These are phyloP conservation scores for Callospermophilus lateralis DNA, from an alignment of 2,113 vertebrate genomes.

Conservation along the genomic window DNA sequence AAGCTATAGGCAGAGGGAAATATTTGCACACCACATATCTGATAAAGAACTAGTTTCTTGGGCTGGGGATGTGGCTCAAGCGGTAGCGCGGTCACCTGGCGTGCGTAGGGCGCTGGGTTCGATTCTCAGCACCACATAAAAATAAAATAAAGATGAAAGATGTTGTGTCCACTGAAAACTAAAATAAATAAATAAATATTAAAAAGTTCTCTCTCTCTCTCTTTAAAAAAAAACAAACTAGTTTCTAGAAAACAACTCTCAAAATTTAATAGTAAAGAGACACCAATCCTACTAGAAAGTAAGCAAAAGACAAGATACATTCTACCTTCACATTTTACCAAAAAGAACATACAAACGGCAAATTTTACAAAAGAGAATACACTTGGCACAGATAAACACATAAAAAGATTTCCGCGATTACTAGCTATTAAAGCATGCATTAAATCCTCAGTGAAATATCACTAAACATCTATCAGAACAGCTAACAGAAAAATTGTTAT, in stretches of 20 bases:
- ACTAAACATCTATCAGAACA: background rate
- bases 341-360: background rate
- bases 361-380: background rate
- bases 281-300: background rate
- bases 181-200: no score
- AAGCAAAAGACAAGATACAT: conserved; percentile 2
- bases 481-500: background rate
- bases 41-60: conserved; percentile 8
- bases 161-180: no score
- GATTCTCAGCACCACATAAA: no score
- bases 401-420: conserved; percentile 16
- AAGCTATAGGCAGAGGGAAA: background rate
- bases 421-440: background rate
- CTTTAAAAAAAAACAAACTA: background rate
- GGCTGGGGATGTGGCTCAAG: no score
- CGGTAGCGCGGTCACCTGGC: no score
- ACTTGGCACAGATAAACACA: background rate
- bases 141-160: no score
- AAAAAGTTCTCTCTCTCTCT: no score
- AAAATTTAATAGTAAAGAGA: conserved; percentile 40
- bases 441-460: background rate
- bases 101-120: no score
- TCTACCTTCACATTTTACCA: background rate
- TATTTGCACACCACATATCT: background rate
- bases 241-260: conserved; percentile 1